These are phyloP conservation scores for Nemopilema nomurai DNA, from an alignment of 30 jellyfish, hydroid and myxozoan genomes.

Conservation along the genomic window DNA sequence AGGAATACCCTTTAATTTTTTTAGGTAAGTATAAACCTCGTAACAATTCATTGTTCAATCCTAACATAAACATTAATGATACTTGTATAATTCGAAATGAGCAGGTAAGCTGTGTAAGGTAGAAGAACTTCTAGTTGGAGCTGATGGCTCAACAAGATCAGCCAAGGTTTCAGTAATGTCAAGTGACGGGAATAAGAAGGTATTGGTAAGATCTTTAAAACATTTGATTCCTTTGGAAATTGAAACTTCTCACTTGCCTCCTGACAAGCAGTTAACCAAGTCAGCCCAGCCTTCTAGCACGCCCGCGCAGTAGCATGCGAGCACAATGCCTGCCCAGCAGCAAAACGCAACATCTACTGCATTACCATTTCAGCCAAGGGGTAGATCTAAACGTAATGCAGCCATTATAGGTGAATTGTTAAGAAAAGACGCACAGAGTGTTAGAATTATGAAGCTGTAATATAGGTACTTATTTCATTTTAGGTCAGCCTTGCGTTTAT, in stretches of 20 bases:
- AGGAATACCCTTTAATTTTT: neutral
- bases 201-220: slow-evolving; percentile 11
- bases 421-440: no score
- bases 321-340: neutral
- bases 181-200: slow-evolving; percentile 26
- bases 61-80: slow-evolving; percentile 3
- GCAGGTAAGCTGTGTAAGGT: neutral
- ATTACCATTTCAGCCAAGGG: neutral
- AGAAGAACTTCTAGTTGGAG: neutral
- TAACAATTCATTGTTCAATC: neutral
- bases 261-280: neutral
- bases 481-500: no score
- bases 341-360: neutral
- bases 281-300: neutral
- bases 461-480: no score
- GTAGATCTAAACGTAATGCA: neutral
- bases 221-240: slow-evolving; percentile 30
- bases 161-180: neutral
- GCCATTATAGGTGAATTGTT: neutral
- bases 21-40: slow-evolving; percentile 12
- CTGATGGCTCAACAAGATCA: slow-evolving; percentile 15
- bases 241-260: neutral
- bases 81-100: slow-evolving; percentile 1
- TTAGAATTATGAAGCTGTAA: no score
- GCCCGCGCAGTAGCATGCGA: neutral